Conservation (phyloP, 2,113 vertebrate species). For the Callocephalon fimbriatum region DNA sequence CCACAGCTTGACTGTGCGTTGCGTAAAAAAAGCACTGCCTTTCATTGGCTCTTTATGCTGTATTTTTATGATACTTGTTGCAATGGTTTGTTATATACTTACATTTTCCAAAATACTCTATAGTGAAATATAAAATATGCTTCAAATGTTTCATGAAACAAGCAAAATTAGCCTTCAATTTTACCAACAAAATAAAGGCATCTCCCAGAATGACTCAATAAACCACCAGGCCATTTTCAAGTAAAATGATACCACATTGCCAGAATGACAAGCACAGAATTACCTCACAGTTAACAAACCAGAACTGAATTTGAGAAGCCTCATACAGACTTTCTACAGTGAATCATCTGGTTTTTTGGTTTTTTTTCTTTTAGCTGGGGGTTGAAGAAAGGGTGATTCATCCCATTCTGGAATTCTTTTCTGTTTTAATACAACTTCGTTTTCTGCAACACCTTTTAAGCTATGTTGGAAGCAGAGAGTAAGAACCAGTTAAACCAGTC, state of each 20-base stretch:
- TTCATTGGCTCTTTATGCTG: not conserved
- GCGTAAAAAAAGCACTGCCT: not conserved
- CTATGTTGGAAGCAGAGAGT: not conserved
- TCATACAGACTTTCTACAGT: slow-evolving; percentile 73
- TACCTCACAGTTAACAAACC: slow-evolving; percentile 41
- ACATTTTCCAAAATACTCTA: not conserved
- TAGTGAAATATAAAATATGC: not conserved
- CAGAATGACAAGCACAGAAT: slow-evolving; percentile 75
- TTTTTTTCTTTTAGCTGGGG: slow-evolving; percentile 42
- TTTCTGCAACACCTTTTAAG: slow-evolving; percentile 27
- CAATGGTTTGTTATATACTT: not conserved
- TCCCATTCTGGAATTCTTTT: slow-evolving; percentile 49
- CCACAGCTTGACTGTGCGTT: not conserved
- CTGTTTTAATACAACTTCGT: slow-evolving; percentile 26
- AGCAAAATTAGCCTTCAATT: slow-evolving; percentile 5
- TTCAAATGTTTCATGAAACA: not conserved
- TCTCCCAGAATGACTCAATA: slow-evolving; percentile 61
- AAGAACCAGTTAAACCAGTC: not conserved
- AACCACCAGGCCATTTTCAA: slow-evolving; percentile 74
- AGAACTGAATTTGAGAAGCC: slow-evolving; percentile 59
- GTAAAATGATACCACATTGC: slow-evolving; percentile 75
- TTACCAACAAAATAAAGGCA: slow-evolving; percentile 39
- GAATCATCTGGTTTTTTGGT: slow-evolving; percentile 65
- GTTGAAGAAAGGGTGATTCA: slow-evolving; percentile 66
- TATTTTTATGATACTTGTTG: not conserved